Percentiles rank a stretch among this genome's conserved stretches.
These are phyloP conservation scores for Dinothrombium tinctorium DNA, from an alignment of 1,140 invertebrate genomes.

Conservation along the genomic window DNA sequence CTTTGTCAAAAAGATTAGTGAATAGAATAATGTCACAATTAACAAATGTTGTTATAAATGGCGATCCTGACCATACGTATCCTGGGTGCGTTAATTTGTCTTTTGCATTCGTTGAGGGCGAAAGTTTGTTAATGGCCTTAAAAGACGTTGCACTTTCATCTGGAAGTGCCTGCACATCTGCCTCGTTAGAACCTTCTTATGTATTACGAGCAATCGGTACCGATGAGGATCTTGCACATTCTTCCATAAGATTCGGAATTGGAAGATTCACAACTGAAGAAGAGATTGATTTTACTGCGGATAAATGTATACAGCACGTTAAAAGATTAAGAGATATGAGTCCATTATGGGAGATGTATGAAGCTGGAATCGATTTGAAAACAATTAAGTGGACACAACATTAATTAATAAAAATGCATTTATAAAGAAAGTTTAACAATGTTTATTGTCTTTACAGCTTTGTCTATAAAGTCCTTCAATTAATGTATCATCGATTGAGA, in stretches of 20 bases:
- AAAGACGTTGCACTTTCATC: constrained; percentile 47
- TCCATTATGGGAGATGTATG: constrained; percentile 97
- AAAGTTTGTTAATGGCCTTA: constrained; percentile 73
- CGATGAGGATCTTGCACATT: constrained; percentile 96
- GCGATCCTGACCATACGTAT: constrained; percentile 63
- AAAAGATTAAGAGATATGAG: constrained; percentile 79
- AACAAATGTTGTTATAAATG: constrained; percentile 75
- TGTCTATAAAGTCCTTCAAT: too few species aligned
- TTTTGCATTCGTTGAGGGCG: constrained; percentile 93
- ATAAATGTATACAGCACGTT: constrained; percentile 72
- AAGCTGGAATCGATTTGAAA: constrained; percentile 92
- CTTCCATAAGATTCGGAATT: constrained; percentile 95
- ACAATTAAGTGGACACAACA: constrained; percentile 96
- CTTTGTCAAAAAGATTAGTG: constrained; percentile 53
- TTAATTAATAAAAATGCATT: too few species aligned
- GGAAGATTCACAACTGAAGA: constrained; percentile 87
- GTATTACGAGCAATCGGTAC: constrained; percentile 89
- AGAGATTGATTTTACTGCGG: constrained; percentile 82
- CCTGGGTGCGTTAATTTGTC: constrained; percentile 94
- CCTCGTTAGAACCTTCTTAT: constrained; percentile 93
- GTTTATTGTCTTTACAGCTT: too few species aligned
- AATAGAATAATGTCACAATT: constrained; percentile 48
- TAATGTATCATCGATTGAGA: too few species aligned
- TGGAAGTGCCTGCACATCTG: constrained; percentile 85
- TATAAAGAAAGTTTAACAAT: too few species aligned